Conservation (phyloP, 2,113 vertebrate species). For the Polypterus senegalus region DNA sequence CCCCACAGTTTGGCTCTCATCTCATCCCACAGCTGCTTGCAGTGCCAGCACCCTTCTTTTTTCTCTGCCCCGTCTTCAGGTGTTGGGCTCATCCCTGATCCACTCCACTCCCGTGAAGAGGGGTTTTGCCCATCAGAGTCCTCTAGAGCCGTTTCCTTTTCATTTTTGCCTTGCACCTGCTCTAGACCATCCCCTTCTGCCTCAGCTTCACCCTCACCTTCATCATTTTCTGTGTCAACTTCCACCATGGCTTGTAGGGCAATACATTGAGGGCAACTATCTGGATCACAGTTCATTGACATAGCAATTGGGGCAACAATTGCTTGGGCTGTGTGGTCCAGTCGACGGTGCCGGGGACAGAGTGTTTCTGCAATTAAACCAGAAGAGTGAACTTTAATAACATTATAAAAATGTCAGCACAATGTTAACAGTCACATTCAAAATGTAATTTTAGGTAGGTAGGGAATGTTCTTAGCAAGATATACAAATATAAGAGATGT, state of each 20-base stretch:
- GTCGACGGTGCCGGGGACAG: conserved; percentile 54
- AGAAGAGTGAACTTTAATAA: not conserved
- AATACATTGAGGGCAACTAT: conserved; percentile 56
- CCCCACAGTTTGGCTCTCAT: conserved; percentile 66
- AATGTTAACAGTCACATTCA: too few species aligned
- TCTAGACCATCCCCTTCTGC: not conserved
- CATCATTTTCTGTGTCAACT: conserved; percentile 13
- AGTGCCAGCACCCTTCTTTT: conserved; percentile 17
- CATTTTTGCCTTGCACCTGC: conserved; percentile 19
- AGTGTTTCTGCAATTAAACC: conserved; percentile 35
- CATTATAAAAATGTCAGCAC: too few species aligned
- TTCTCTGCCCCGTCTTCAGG: not conserved
- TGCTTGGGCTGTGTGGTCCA: conserved; percentile 42
- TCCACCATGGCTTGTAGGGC: conserved; percentile 31
- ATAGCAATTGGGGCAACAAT: conserved; percentile 63
- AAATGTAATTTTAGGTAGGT: not conserved
- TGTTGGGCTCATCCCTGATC: not conserved
- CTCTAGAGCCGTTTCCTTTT: conserved; percentile 31
- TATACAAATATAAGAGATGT: too few species aligned
- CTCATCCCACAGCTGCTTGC: conserved; percentile 32
- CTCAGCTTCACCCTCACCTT: not conserved
- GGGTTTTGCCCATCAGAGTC: conserved; percentile 34
- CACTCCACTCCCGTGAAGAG: conserved; percentile 34
- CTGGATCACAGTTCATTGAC: conserved; percentile 52
- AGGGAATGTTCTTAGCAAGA: too few species aligned